phyloP scores from a whole-genome alignment of 23 tunicate species.

The Trididemnum clinides region DNA sequence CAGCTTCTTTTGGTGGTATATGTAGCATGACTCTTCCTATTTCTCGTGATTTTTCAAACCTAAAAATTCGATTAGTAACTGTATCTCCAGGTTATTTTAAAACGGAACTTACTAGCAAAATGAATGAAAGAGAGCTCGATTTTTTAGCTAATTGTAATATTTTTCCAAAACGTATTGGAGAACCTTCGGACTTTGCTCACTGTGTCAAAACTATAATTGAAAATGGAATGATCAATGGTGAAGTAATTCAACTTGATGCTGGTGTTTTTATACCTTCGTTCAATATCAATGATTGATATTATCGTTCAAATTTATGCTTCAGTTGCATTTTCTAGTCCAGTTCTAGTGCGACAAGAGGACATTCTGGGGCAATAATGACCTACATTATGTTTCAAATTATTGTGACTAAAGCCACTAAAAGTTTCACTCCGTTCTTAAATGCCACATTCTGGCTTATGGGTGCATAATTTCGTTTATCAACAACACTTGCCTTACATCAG shows the following conservation, averaged over 20 bases:
- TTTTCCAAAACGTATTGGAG: slow-evolving; percentile 90
- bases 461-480: too few species aligned
- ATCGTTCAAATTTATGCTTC: too few species aligned
- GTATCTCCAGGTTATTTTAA: slow-evolving; percentile 92
- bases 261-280: slow-evolving; percentile 33
- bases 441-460: too few species aligned
- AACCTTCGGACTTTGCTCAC: slow-evolving; percentile 72
- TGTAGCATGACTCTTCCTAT: slow-evolving; percentile 90
- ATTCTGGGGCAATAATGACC: too few species aligned
- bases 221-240: slow-evolving; percentile 96
- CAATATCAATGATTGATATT: background rate
- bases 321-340: too few species aligned
- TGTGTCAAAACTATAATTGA: slow-evolving; percentile 66
- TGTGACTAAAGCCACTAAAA: too few species aligned
- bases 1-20: slow-evolving; percentile 76
- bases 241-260: slow-evolving; percentile 80
- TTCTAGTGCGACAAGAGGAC: too few species aligned
- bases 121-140: slow-evolving; percentile 37
- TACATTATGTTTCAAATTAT: too few species aligned
- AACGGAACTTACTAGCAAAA: slow-evolving; percentile 39
- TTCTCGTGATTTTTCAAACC: slow-evolving; percentile 71
- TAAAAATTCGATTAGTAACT: slow-evolving; percentile 77
- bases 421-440: too few species aligned
- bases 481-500: too few species aligned
- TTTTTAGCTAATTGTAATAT: slow-evolving; percentile 42